phyloP scores from a whole-genome alignment of 92 coral and sea anemone species.

The Bergia puertoricense region DNA sequence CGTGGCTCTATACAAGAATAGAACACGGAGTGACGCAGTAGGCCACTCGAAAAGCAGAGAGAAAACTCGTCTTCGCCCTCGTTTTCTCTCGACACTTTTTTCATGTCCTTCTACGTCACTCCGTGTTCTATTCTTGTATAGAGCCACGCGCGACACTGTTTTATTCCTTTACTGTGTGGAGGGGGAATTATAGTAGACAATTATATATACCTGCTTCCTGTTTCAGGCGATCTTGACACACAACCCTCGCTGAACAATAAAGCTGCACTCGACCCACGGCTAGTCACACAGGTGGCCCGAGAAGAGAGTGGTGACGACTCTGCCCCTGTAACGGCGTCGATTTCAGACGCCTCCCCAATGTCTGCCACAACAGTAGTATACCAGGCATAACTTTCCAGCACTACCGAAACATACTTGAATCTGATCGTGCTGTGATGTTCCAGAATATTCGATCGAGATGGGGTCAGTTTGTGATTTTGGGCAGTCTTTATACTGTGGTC shows the following conservation, averaged over 20 bases:
- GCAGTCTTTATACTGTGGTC: neutral
- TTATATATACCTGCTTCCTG: too few relatives aligned
- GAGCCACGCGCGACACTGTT: too few relatives aligned
- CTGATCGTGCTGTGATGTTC: neutral
- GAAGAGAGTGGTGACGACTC: constrained; percentile 39
- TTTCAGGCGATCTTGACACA: constrained; percentile 50
- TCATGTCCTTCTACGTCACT: too few relatives aligned
- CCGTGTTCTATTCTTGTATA: too few relatives aligned
- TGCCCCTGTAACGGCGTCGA: constrained; percentile 58
- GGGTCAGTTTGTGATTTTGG: neutral
- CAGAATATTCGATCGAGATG: neutral
- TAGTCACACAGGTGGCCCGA: constrained; percentile 64
- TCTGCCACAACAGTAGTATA: constrained; percentile 45
- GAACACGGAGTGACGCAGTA: too few relatives aligned
- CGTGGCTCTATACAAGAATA: too few relatives aligned
- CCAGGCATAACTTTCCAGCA: neutral
- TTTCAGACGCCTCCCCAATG: constrained; percentile 52
- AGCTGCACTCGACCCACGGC: constrained; percentile 64
- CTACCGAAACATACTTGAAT: neutral
- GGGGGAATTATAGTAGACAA: too few relatives aligned
- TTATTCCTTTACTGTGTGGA: too few relatives aligned
- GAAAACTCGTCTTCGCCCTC: too few relatives aligned
- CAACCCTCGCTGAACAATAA: constrained; percentile 63
- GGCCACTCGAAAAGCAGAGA: too few relatives aligned
- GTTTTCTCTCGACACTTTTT: too few relatives aligned